Evolutionary conservation across 2,888 invertebrate genomes (phyloP).

Genomic region (Eupeodes luniger): DNA sequence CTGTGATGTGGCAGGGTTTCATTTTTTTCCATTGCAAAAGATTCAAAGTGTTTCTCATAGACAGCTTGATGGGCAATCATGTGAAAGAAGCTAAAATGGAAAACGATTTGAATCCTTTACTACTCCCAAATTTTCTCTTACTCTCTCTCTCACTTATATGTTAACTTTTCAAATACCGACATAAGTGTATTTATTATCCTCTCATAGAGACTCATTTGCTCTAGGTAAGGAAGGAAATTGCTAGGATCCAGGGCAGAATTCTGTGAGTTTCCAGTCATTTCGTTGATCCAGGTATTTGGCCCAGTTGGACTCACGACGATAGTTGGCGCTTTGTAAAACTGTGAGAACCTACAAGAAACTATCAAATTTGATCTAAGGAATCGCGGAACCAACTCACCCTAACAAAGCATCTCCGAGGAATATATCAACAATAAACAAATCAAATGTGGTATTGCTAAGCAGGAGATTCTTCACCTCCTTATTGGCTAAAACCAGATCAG

Average conservation of each 20-base stretch:
- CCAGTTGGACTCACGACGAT: conserved; percentile 84
- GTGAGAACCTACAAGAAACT: conserved; percentile 80
- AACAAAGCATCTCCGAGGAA: conserved; percentile 85
- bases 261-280: conserved; percentile 85
- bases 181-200: conserved; percentile 84
- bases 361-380: background rate
- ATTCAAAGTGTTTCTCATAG: conserved; percentile 82
- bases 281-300: conserved; percentile 84
- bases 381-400: conserved; percentile 79
- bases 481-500: conserved; percentile 81
- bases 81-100: conserved; percentile 81
- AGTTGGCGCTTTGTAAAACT: conserved; percentile 82
- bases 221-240: conserved; percentile 82
- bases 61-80: conserved; percentile 83
- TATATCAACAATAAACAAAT: conserved; percentile 84
- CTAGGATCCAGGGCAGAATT: conserved; percentile 84
- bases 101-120: background rate
- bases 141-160: conserved; percentile 80
- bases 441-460: conserved; percentile 80
- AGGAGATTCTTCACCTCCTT: conserved; percentile 79
- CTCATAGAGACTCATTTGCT: conserved; percentile 84
- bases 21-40: conserved; percentile 77
- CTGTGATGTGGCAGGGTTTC: conserved; percentile 81
- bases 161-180: conserved; percentile 82
- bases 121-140: too few species aligned